These are phyloP conservation scores for Platypus cylindrus DNA, from an alignment of 2,888 invertebrate species.

Conservation along the genomic window DNA sequence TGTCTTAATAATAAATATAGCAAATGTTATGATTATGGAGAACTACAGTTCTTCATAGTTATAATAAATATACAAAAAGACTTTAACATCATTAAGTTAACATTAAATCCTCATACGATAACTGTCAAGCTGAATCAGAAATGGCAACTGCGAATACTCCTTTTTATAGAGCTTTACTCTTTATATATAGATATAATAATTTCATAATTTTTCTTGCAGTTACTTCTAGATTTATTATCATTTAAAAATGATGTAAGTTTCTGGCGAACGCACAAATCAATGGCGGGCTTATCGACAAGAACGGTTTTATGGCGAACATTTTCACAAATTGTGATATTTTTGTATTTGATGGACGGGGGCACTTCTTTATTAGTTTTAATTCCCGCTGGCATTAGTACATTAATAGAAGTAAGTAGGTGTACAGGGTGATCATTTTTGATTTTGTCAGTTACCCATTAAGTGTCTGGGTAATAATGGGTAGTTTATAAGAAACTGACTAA, in stretches of 20 bases:
- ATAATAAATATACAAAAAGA: too few relatives aligned
- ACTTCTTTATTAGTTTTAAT: slow-evolving; percentile 80
- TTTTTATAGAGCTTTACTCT: background rate
- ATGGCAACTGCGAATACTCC: too few relatives aligned
- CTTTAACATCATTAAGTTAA: too few relatives aligned
- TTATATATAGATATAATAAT: background rate
- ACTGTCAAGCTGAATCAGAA: too few relatives aligned
- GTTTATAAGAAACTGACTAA: too few relatives aligned
- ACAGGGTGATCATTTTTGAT: too few relatives aligned
- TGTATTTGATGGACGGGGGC: slow-evolving; percentile 84
- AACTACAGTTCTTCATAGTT: too few relatives aligned
- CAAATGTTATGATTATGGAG: too few relatives aligned
- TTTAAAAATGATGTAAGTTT: slow-evolving; percentile 96
- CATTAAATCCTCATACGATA: too few relatives aligned
- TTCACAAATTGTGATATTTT: slow-evolving; percentile 80
- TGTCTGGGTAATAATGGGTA: too few relatives aligned
- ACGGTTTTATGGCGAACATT: slow-evolving; percentile 90
- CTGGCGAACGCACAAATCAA: slow-evolving; percentile 75
- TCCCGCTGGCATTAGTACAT: slow-evolving; percentile 71
- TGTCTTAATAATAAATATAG: too few relatives aligned
- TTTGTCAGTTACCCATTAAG: too few relatives aligned
- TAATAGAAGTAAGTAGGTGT: slow-evolving; percentile 86
- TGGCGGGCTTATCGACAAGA: slow-evolving; percentile 80
- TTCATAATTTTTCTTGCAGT: slow-evolving; percentile 42
- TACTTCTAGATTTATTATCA: slow-evolving; percentile 90